Evolutionary conservation across 2,888 invertebrate genomes (phyloP), one percentile per base, ranked within the genome.

Genomic region (Aproaerema taeniolella): DNA sequence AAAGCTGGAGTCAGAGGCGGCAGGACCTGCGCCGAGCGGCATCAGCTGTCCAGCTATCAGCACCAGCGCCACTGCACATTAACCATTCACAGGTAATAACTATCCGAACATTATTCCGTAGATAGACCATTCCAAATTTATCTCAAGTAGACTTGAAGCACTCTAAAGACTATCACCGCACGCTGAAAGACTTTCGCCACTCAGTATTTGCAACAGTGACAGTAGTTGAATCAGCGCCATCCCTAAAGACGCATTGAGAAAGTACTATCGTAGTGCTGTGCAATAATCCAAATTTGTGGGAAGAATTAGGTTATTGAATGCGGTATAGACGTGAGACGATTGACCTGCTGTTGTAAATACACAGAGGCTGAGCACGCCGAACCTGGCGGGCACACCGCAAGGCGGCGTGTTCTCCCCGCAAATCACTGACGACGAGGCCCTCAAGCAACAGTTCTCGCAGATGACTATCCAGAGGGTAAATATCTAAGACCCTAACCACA

Each of bases 1-100:
- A 90, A 62, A 89, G 89, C 61, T 90, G 90, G 90, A 80, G 89
- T 45, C 65, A 75, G 38, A 74, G 86, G 52, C 67, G 82, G 42
- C 73, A 75, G 38, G 82, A 86, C 53, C 38, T 86, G 41, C 70
- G 85, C 3, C 61, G 81, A 12, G 76, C 80, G n/a, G 78, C 79
- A 28, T 78, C 85, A 33, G 69, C 82, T 7, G 80, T 72, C n/a
- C 83, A 82, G 33, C 67, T 83, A 1, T 80, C 72, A 20, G 80
- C 72, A 17, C 80, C 79, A 6, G 78, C 78, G n/a, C 74, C 72
- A 0, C 47, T 85, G 28, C 82, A 82, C 46, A 69, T 82, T 43
- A 87, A 87, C 53, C 85, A 87, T 55, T 67, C 82, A 41, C 86
- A 83, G 80, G 87, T 80, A 46, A 39, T 45, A 17, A 13, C 1